Evolutionary conservation across 2,797 vertebrate genomes (phyloP), one percentile per base, ranked within the genome.

Genomic region (Sciurus carolinensis): DNA sequence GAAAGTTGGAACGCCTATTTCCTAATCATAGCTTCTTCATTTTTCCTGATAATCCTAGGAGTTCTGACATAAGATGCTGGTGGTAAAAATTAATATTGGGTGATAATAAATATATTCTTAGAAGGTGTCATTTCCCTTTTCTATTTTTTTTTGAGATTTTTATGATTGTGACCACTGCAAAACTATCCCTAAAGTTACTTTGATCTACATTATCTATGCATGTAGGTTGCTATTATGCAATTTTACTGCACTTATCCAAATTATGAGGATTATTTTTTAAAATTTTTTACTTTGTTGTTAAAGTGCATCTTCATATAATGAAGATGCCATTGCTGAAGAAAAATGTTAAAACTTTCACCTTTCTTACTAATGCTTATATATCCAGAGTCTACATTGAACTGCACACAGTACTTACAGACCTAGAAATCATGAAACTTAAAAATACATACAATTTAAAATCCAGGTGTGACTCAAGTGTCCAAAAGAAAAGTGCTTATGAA

Each of bases 21-120:
- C 77, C 93, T 90, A 93, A 90, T 95, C 72, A 95, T 50, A 85
- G 17, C 95, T 92, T 92, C 59, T 95, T 97, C 12, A 75, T 96
- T 97, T 93, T 96, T 85, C 15, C 72, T 95, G 33, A 28, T 71
- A 95, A 15, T 69, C 20, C 10, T 85, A 87, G 47, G 24, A 91
- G 66, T 93, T 93, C 47, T 96, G 50, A 96, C 30, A 77, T 6
- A 82, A 90, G 73, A 69, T 85, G 30, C 42, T 75, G 39, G 62
- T 67, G 47, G 30, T 88, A 77, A 94, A 93, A 97, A 72, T 71
- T 94, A 90, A 79, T 90, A 91, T 54, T 87, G 77, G 12, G 5
- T 83, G 36, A 86, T 77, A 90, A 77, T 44, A 90, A 92, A 91
- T 87, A 90, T 52, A 89, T 91, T 87, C 15, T 57, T 95, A 6